Percentiles rank a stretch among this genome's conserved stretches.
Conservation (phyloP, 1,140 invertebrate species). For the Hycleus phaleratus region DNA sequence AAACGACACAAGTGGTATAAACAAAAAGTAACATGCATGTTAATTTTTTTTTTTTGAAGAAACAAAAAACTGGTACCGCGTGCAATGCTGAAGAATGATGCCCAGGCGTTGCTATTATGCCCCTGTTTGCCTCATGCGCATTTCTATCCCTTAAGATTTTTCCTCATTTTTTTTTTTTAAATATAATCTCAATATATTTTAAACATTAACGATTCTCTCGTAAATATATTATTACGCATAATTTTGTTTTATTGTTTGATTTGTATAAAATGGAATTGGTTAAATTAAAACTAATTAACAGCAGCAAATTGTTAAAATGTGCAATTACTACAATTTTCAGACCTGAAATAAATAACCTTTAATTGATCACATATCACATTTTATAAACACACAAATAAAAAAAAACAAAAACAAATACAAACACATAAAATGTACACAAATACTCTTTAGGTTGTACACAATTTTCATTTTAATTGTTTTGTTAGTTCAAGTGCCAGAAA, state of each 20-base stretch:
- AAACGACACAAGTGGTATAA: conserved; percentile 25
- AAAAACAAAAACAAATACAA: conserved; percentile 1
- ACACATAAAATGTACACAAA: no score
- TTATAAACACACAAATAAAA: conserved; percentile 7
- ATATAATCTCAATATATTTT: no score
- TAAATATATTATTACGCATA: no score
- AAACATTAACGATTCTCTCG: no score
- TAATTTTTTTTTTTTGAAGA: background rate
- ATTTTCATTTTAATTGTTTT: background rate
- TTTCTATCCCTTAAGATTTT: conserved; percentile 7
- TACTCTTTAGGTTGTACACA: no score
- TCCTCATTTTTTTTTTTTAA: background rate
- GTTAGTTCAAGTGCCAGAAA: conserved; percentile 11
- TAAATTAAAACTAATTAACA: background rate
- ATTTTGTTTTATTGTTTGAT: no score
- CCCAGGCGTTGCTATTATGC: conserved; percentile 30
- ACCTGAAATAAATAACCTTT: conserved; percentile 22
- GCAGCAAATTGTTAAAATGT: background rate
- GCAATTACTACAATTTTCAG: conserved; percentile 18
- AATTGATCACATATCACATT: conserved; percentile 2
- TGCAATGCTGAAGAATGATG: conserved; percentile 32
- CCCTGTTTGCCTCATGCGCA: conserved; percentile 27
- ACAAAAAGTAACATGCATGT: conserved; percentile 24
- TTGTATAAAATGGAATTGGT: background rate
- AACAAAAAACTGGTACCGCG: conserved; percentile 26